Evolutionary conservation across 2,888 invertebrate genomes (phyloP).

Genomic region (Neoaliturus tenellus): DNA sequence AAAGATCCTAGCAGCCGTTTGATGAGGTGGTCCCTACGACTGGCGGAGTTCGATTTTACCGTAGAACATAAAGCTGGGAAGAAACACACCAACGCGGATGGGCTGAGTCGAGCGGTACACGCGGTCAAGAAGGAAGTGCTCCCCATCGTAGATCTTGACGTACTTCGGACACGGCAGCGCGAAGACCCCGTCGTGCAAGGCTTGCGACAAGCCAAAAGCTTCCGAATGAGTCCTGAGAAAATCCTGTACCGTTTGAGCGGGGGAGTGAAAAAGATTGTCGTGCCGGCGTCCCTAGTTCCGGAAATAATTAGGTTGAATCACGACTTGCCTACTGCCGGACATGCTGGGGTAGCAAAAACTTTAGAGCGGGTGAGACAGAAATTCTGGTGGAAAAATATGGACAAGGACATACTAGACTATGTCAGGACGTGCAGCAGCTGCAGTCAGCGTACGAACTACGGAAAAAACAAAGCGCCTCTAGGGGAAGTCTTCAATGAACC

Average conservation of each 20-base stretch:
- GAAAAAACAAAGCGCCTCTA: constrained; percentile 66
- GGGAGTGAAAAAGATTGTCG: neutral
- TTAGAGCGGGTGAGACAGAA: constrained; percentile 62
- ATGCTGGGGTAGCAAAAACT: too few species aligned
- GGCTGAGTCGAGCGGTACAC: constrained; percentile 37
- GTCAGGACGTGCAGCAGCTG: constrained; percentile 68
- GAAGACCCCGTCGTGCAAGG: neutral
- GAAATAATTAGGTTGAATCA: constrained; percentile 64
- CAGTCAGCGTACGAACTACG: constrained; percentile 67
- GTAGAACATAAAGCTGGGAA: constrained; percentile 60
- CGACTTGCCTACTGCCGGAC: constrained; percentile 64
- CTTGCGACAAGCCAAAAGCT: neutral
- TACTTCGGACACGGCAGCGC: neutral
- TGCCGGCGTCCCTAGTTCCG: neutral
- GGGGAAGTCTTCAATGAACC: too few species aligned
- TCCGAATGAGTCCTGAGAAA: neutral
- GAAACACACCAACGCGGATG: constrained; percentile 59
- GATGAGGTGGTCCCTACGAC: constrained; percentile 59
- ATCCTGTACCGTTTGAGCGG: too few species aligned
- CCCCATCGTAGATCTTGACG: neutral
- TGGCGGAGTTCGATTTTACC: constrained; percentile 54
- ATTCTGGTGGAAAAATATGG: constrained; percentile 69
- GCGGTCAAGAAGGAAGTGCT: neutral
- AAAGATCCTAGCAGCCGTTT: constrained; percentile 57
- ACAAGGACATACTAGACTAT: constrained; percentile 67